phyloP scores from a whole-genome alignment of 1,140 invertebrate species.

The Daktulosphaira vitifoliae region DNA sequence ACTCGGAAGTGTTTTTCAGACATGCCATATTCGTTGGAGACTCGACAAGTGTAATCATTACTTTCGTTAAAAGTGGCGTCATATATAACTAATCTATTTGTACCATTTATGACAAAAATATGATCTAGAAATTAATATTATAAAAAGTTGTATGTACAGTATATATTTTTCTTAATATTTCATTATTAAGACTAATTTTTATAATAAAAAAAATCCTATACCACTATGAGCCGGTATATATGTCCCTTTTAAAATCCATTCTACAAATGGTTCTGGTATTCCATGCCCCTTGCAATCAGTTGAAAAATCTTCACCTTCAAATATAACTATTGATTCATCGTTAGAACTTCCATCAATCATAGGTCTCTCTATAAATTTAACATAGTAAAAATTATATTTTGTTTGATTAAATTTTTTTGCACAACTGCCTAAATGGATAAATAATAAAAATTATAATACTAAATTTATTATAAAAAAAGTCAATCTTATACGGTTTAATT shows the following conservation, averaged over 20 bases:
- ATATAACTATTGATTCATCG: neutral
- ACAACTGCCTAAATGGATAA: no score
- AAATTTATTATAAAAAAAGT: no score
- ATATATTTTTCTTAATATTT: no score
- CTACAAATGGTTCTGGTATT: neutral
- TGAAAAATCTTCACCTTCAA: conserved; percentile 7
- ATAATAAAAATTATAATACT: no score
- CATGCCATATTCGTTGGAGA: neutral
- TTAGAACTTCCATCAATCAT: neutral
- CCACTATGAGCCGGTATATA: neutral
- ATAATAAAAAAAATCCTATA: neutral
- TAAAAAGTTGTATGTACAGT: no score
- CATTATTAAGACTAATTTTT: no score
- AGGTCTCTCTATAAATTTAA: neutral
- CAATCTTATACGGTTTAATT: no score
- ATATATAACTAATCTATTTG: neutral
- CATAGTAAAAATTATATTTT: no score
- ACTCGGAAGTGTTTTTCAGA: conserved; percentile 3
- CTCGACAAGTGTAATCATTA: conserved; percentile 2
- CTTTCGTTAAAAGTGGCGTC: neutral
- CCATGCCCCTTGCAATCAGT: neutral
- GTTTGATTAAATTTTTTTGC: no score
- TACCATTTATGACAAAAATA: neutral
- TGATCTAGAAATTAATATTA: neutral
- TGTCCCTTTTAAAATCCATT: neutral